Evolutionary conservation across 2,888 invertebrate species (phyloP).

Genomic region (Pocota personata): DNA sequence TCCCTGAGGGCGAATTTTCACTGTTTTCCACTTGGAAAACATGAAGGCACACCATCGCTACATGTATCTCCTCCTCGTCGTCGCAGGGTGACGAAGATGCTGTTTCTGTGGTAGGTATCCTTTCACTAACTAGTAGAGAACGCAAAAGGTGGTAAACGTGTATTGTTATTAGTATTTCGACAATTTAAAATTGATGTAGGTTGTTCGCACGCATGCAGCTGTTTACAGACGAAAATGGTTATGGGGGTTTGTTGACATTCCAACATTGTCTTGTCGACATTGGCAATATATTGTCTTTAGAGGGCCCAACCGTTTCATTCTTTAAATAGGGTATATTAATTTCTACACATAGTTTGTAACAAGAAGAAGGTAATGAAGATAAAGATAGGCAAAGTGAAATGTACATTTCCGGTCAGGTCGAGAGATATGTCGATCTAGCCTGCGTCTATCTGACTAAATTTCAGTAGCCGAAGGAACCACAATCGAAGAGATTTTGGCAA

Average conservation of each 20-base stretch:
- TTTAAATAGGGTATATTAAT: neutral
- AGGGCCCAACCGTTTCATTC: neutral
- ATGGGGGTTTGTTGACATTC: slow-evolving; percentile 46
- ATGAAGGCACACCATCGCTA: neutral
- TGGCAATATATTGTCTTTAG: slow-evolving; percentile 31
- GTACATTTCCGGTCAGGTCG: too few species aligned
- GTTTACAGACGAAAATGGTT: slow-evolving; percentile 6
- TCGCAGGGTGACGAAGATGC: neutral
- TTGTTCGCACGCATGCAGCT: slow-evolving; percentile 15
- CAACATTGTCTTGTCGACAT: slow-evolving; percentile 58
- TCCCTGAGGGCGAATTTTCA: slow-evolving; percentile 41
- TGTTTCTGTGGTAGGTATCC: neutral
- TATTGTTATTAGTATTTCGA: slow-evolving; percentile 60
- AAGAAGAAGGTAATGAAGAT: too few species aligned
- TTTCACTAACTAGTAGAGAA: slow-evolving; percentile 21
- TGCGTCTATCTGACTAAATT: too few species aligned
- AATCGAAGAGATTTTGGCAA: too few species aligned
- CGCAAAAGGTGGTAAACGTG: slow-evolving; percentile 40
- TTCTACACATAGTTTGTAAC: neutral
- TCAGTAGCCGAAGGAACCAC: too few species aligned
- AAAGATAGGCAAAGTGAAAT: neutral
- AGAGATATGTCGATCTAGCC: too few species aligned
- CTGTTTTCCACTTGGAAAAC: slow-evolving; percentile 38
- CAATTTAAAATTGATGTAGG: slow-evolving; percentile 57
- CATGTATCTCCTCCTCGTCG: neutral